phyloP scores from a whole-genome alignment of 2,888 invertebrate genomes.

The Proisotoma minuta region DNA sequence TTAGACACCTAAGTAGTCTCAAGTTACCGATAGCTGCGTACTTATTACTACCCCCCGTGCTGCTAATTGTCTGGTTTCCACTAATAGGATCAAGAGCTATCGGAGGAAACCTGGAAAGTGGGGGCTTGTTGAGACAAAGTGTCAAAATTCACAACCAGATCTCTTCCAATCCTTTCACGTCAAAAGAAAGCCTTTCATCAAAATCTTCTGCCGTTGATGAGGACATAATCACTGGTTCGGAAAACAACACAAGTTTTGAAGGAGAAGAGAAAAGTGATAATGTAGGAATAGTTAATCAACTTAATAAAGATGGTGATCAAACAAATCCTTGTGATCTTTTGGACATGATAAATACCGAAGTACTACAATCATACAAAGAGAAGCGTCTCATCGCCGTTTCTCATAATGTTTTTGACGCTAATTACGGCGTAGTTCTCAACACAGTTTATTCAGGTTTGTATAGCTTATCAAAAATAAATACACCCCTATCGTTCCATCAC shows the following conservation, averaged over 20 bases:
- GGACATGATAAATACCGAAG: slow-evolving; percentile 27
- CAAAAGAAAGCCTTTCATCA: too few species aligned
- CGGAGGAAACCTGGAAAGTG: slow-evolving; percentile 24
- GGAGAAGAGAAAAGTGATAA: neutral
- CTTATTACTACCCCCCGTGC: neutral
- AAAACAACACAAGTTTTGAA: neutral
- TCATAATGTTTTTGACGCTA: slow-evolving; percentile 41
- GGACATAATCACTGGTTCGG: neutral
- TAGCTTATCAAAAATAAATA: neutral
- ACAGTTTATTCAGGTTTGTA: slow-evolving; percentile 42
- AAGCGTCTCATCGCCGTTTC: slow-evolving; percentile 39
- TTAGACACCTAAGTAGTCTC: neutral
- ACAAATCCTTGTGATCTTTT: slow-evolving; percentile 29
- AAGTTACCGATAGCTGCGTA: neutral
- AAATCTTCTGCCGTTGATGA: too few species aligned
- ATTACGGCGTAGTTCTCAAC: slow-evolving; percentile 42
- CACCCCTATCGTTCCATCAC: too few species aligned
- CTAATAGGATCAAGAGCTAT: slow-evolving; percentile 37
- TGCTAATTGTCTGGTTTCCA: slow-evolving; percentile 22
- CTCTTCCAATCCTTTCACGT: too few species aligned
- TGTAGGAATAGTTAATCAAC: too few species aligned
- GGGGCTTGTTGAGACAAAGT: slow-evolving; percentile 1
- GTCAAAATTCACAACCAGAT: too few species aligned
- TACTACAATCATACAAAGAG: slow-evolving; percentile 36
- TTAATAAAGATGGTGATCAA: neutral